These are phyloP conservation scores for Brachionus asplanchnoidis DNA, from an alignment of 1,140 invertebrate genomes.

Conservation along the genomic window DNA sequence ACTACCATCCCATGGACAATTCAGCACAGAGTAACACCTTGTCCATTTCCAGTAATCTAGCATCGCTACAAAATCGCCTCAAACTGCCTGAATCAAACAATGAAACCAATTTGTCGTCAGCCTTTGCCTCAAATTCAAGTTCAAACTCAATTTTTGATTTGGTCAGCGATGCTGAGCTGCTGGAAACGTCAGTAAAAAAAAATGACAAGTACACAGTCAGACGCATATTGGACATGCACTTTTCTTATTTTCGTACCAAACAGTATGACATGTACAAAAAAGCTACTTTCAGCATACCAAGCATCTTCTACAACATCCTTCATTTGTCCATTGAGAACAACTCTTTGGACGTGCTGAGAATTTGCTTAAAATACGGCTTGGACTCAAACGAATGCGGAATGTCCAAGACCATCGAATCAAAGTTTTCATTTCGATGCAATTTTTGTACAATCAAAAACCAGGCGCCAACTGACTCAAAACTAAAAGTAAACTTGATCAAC, in stretches of 20 bases:
- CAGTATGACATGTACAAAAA: not conserved
- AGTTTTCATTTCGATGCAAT: not conserved
- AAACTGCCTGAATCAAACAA: not conserved
- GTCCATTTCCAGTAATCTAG: not conserved
- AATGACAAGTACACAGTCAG: slow-evolving; percentile 40
- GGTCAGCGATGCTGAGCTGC: not conserved
- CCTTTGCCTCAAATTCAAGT: not conserved
- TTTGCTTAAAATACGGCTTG: slow-evolving; percentile 38
- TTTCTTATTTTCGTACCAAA: slow-evolving; percentile 23
- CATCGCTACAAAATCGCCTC: not conserved
- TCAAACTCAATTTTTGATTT: not conserved
- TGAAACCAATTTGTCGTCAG: not conserved
- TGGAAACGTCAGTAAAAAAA: not conserved
- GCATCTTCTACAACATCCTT: slow-evolving; percentile 27
- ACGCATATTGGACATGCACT: slow-evolving; percentile 31
- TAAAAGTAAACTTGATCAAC: not conserved
- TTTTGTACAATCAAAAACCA: not conserved
- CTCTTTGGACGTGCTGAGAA: slow-evolving; percentile 17
- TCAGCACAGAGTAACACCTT: not conserved
- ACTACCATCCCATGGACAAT: not conserved
- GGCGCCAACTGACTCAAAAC: not conserved
- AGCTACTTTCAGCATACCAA: not conserved
- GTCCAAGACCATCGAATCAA: not conserved
- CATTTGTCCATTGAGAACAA: slow-evolving; percentile 17
- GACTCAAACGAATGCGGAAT: slow-evolving; percentile 21